A percentile compares a stretch with the other conserved stretches of the same genome.
Conservation (phyloP, 2,888 invertebrate genomes). For the Cristatella mucedo region DNA sequence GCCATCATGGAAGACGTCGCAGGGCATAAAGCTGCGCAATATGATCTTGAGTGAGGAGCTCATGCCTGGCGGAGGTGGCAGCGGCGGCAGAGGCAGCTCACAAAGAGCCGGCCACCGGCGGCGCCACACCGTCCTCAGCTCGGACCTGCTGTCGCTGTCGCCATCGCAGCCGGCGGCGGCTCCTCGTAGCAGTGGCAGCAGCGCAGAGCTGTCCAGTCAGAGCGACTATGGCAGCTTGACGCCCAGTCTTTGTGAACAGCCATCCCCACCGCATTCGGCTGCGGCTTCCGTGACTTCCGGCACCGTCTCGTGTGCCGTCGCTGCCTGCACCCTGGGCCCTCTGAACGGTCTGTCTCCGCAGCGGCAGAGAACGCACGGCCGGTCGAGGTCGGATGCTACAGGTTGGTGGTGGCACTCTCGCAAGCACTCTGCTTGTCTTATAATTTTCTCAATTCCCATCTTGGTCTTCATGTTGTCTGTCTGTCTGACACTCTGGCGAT, state of each 20-base stretch:
- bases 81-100: constrained; percentile 14
- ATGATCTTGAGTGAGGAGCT: constrained; percentile 57
- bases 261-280: too few species aligned
- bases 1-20: constrained; percentile 52
- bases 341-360: constrained; percentile 8
- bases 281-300: too few species aligned
- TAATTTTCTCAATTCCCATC: too few species aligned
- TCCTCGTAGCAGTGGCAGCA: too few species aligned
- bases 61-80: constrained; percentile 17
- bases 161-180: neutral
- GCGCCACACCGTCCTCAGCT: constrained; percentile 7
- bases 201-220: neutral
- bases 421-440: too few species aligned
- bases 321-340: too few species aligned
- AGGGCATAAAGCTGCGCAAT: constrained; percentile 57
- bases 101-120: neutral
- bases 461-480: too few species aligned
- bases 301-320: too few species aligned
- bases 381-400: constrained; percentile 59
- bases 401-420: constrained; percentile 38
- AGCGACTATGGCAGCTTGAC: too few species aligned
- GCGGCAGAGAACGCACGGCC: constrained; percentile 59
- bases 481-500: too few species aligned
- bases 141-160: neutral
- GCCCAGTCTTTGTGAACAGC: too few species aligned